Evolutionary conservation across 1,140 invertebrate genomes (phyloP).

Genomic region (Drosophila orosa): DNA sequence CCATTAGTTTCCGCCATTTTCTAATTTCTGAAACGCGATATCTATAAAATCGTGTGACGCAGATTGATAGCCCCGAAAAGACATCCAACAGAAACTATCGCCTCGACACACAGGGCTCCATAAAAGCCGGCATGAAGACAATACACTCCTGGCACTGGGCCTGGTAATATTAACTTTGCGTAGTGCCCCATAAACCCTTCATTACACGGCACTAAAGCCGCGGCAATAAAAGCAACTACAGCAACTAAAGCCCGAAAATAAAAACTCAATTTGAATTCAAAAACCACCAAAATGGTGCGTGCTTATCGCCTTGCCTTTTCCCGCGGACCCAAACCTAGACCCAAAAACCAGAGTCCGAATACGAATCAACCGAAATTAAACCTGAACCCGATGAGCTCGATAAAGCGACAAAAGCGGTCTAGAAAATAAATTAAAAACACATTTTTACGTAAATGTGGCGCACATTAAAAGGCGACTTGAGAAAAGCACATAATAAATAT

Average conservation of each 20-base stretch:
- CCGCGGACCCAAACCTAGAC: conserved; percentile 27
- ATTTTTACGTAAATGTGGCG: conserved; percentile 80
- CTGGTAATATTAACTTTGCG: conserved; percentile 44
- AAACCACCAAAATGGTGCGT: conserved; percentile 69
- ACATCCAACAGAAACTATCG: conserved; percentile 28
- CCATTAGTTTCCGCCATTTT: not conserved
- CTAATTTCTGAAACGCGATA: not conserved
- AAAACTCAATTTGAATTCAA: conserved; percentile 76
- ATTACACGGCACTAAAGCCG: conserved; percentile 67
- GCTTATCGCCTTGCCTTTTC: conserved; percentile 64
- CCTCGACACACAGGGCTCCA: conserved; percentile 4
- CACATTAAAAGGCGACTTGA: conserved; percentile 69
- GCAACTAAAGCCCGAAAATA: conserved; percentile 60
- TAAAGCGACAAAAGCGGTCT: conserved; percentile 68
- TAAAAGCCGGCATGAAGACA: conserved; percentile 13
- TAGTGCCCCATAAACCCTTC: conserved; percentile 62
- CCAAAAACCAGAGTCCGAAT: conserved; percentile 23
- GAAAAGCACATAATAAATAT: conserved; percentile 77
- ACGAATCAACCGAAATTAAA: conserved; percentile 30
- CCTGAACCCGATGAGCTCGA: conserved; percentile 67
- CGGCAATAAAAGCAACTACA: conserved; percentile 37
- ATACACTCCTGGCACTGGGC: conserved; percentile 12
- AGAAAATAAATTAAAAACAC: conserved; percentile 81
- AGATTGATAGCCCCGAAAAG: conserved; percentile 37
- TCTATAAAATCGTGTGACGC: conserved; percentile 23